These are phyloP conservation scores for Synergus umbraculus DNA, from an alignment of 2,888 invertebrate genomes.

Conservation along the genomic window DNA sequence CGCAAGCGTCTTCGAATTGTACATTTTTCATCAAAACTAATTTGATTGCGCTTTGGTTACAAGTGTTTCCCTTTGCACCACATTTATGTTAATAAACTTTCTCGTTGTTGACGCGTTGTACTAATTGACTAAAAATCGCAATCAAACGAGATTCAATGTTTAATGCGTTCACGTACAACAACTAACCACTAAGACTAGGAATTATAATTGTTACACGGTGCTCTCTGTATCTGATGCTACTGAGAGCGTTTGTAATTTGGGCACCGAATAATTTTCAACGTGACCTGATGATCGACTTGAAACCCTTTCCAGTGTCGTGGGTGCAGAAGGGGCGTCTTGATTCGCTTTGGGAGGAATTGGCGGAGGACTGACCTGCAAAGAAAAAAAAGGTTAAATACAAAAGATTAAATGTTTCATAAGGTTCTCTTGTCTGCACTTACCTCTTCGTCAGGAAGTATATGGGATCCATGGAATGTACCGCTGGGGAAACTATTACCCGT, in stretches of 20 bases:
- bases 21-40: constrained; percentile 29
- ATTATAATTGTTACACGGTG: constrained; percentile 69
- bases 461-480: constrained; percentile 70
- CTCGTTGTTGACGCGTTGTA: constrained; percentile 44
- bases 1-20: constrained; percentile 32
- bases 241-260: constrained; percentile 75
- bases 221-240: constrained; percentile 73
- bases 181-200: constrained; percentile 69
- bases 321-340: constrained; percentile 73
- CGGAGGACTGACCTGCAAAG: constrained; percentile 71
- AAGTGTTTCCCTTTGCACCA: neutral
- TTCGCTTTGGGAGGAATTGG: constrained; percentile 76
- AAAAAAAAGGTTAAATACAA: neutral
- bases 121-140: constrained; percentile 45
- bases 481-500: constrained; percentile 67
- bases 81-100: neutral
- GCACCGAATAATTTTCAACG: constrained; percentile 76
- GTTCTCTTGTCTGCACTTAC: constrained; percentile 54
- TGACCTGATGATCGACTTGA: constrained; percentile 67
- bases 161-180: constrained; percentile 45
- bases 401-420: neutral
- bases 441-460: constrained; percentile 69
- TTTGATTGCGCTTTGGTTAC: constrained; percentile 38
- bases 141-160: constrained; percentile 45
- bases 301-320: constrained; percentile 73